phyloP scores from a whole-genome alignment of 2,888 invertebrate genomes.

The Scaptomyza parva region DNA sequence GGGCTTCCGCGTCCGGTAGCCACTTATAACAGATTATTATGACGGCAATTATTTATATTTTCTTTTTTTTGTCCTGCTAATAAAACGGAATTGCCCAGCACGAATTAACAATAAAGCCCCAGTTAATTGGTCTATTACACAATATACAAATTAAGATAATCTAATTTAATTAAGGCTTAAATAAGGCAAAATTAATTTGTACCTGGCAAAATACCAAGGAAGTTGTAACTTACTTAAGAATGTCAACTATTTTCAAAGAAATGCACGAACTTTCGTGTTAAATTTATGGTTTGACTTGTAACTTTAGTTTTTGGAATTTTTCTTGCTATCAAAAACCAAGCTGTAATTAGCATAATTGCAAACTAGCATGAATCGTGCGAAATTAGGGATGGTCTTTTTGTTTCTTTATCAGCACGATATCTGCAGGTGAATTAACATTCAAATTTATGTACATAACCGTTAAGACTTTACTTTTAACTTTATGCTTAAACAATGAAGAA shows the following conservation, averaged over 20 bases:
- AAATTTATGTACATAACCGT: too few species aligned
- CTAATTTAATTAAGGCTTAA: constrained; percentile 31
- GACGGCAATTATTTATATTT: constrained; percentile 45
- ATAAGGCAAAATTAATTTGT: constrained; percentile 33
- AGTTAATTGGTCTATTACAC: constrained; percentile 41
- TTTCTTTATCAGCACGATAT: neutral
- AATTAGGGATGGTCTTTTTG: neutral
- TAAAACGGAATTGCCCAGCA: constrained; percentile 21
- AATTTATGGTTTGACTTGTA: constrained; percentile 14
- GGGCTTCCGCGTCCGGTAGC: constrained; percentile 31
- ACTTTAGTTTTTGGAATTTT: neutral
- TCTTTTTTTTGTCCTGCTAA: constrained; percentile 10
- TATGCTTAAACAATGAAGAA: neutral
- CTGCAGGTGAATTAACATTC: too few species aligned
- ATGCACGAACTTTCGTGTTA: constrained; percentile 8
- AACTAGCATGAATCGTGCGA: constrained; percentile 1
- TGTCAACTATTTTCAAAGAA: constrained; percentile 14
- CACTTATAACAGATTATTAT: constrained; percentile 33
- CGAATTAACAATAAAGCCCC: constrained; percentile 30
- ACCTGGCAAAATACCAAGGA: neutral
- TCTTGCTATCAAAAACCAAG: constrained; percentile 19
- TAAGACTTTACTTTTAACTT: too few species aligned
- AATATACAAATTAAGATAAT: constrained; percentile 44
- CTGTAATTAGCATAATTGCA: constrained; percentile 55
- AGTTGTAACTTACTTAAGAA: neutral